Base-by-base conservation (phyloP, 2,113 vertebrate species). In the Cephalopholis sonnerati region DNA sequence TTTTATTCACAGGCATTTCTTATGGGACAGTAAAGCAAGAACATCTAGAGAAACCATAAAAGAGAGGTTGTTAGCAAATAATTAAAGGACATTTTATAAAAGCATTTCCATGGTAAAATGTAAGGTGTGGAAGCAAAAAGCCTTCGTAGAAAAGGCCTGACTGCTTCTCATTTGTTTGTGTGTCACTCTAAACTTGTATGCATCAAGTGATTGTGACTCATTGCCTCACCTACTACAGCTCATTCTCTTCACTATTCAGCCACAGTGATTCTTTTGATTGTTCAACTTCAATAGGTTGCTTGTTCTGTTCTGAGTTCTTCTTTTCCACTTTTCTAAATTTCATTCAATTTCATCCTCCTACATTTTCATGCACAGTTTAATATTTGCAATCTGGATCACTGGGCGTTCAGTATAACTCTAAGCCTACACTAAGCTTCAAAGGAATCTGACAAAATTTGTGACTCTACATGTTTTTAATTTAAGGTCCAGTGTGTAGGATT, bases 31-130 rank as follows among this genome's bases (percentile, higher is more conserved):
- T 44, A 44, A 44, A 18, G 24, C 7, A 46, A 10, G 12, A 46
- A 48, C 48, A 18, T 17, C 18, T 17, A 50, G 27, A 36, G 10
- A 51, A 44, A 75, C 15, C 54, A 75, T 18, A 15, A 44, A 81
- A 29, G 22, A 0, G 29, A 25, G 16, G 51, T 76, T 44, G 24
- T 16, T 16, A 22, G 20, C 18, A 53, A 71, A 36, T 39, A 53
- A 62, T 55, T 44, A 72, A 46, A 71, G 51, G 24, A 51, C 53
- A 66, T 20, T 36, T 3, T 29, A 32, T 71, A 24, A 81, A 73
- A 81, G 17, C 36, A 54, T 66, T 59, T 58, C 7, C 11, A 5
- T 12, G 22, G 22, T 8, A 27, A 75, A 48, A 15, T 68, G 7
- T 22, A 36, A 29, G 46, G 54, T 54, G 8, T 54, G 12, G 3